phyloP scores from a whole-genome alignment of 2,888 invertebrate species.

The Machimus rusticus region DNA sequence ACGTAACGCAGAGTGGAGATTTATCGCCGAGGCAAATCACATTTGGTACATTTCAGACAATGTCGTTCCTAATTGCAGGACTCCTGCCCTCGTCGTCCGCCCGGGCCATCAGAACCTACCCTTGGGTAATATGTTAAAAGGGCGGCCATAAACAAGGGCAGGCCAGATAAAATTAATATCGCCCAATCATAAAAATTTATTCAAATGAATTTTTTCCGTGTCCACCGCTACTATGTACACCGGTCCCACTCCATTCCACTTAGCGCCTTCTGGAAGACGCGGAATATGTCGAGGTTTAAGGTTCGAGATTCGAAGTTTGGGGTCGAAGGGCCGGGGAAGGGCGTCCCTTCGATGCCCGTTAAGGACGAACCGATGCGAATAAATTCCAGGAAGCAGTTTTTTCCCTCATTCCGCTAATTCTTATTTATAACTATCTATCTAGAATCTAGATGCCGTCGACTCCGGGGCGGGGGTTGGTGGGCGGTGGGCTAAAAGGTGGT shows the following conservation, averaged over 20 bases:
- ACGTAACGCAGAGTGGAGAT: conserved; percentile 1
- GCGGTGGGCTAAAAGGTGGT: neutral
- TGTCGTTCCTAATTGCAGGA: conserved; percentile 43
- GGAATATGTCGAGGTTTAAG: neutral
- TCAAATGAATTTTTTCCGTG: conserved; percentile 48
- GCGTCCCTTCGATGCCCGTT: conserved; percentile 10
- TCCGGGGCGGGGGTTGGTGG: neutral
- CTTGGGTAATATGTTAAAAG: conserved; percentile 41
- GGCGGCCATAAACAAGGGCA: neutral
- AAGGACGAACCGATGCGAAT: conserved; percentile 42
- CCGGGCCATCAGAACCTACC: neutral
- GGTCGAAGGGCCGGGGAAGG: neutral
- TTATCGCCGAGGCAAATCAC: conserved; percentile 34
- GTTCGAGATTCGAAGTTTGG: too few relatives aligned
- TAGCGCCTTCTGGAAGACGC: neutral
- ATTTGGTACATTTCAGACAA: conserved; percentile 42
- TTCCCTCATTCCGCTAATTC: conserved; percentile 46
- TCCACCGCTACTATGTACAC: conserved; percentile 25
- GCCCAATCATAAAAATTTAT: conserved; percentile 47
- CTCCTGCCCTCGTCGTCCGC: neutral
- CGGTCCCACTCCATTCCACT: neutral
- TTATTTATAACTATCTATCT: conserved; percentile 49
- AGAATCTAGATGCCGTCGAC: conserved; percentile 43
- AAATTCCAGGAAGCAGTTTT: conserved; percentile 43
- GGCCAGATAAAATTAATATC: conserved; percentile 47